A percentile compares a stretch with the other conserved stretches of the same genome.
Conservation (phyloP, 2,888 invertebrate species). For the Lasius fuliginosus region DNA sequence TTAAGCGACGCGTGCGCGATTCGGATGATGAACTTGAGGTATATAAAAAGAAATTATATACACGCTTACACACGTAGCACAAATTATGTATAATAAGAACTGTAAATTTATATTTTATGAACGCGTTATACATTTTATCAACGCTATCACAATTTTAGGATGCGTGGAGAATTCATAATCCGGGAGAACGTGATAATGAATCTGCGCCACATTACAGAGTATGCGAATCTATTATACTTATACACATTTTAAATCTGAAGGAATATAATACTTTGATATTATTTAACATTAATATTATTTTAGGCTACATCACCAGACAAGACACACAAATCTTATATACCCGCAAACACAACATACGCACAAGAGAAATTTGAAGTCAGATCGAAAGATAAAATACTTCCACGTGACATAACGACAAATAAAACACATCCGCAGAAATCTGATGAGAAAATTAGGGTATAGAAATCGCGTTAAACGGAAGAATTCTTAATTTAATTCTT, state of each 20-base stretch:
- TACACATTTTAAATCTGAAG: background rate
- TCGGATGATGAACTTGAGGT: constrained; percentile 48
- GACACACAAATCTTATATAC: background rate
- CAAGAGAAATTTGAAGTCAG: constrained; percentile 20
- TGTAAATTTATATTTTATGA: background rate
- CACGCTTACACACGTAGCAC: background rate
- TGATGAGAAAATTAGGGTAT: constrained; percentile 1
- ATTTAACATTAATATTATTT: constrained; percentile 25
- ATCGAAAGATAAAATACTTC: constrained; percentile 28
- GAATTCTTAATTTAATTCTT: background rate
- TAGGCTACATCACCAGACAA: constrained; percentile 37
- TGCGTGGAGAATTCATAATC: constrained; percentile 43
- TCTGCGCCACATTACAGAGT: constrained; percentile 35
- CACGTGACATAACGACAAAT: background rate
- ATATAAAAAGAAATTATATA: background rate
- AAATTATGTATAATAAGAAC: background rate
- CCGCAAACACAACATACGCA: background rate
- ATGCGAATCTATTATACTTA: constrained; percentile 27
- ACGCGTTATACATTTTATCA: background rate
- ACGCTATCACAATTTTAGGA: constrained; percentile 33
- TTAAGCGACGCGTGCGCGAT: constrained; percentile 31
- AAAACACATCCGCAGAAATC: constrained; percentile 32
- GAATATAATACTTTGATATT: background rate
- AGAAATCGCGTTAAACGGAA: background rate
- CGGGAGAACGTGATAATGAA: constrained; percentile 46